Evolutionary conservation across 1,140 invertebrate genomes (phyloP).

Genomic region (Caerostris extrusa): DNA sequence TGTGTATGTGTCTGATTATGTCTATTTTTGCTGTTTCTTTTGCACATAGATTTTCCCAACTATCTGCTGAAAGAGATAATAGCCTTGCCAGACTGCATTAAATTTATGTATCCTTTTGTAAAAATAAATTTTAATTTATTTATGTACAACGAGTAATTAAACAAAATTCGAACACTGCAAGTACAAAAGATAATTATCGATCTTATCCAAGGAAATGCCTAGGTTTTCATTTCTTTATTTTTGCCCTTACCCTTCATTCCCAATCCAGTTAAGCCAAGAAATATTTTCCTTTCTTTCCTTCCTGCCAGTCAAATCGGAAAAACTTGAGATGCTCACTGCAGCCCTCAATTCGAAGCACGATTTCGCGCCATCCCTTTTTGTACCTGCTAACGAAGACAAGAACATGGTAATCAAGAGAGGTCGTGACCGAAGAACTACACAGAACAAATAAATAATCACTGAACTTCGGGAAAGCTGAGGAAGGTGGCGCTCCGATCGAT

Average conservation of each 20-base stretch:
- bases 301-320: not conserved
- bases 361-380: not conserved
- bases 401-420: not conserved
- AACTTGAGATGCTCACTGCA: not conserved
- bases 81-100: too few relatives aligned
- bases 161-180: too few relatives aligned
- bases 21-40: too few relatives aligned
- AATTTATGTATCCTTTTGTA: too few relatives aligned
- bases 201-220: not conserved
- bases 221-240: not conserved
- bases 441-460: constrained; percentile 19
- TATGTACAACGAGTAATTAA: too few relatives aligned
- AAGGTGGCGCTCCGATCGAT: constrained; percentile 13
- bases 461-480: not conserved
- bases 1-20: too few relatives aligned
- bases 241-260: not conserved
- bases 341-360: not conserved
- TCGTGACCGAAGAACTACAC: not conserved
- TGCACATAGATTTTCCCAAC: too few relatives aligned
- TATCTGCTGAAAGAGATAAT: too few relatives aligned
- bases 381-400: not conserved
- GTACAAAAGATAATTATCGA: not conserved
- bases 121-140: too few relatives aligned
- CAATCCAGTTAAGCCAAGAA: not conserved
- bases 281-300: constrained; percentile 5